Conservation (phyloP, 2,888 invertebrate genomes). For the Suillia variegata region DNA sequence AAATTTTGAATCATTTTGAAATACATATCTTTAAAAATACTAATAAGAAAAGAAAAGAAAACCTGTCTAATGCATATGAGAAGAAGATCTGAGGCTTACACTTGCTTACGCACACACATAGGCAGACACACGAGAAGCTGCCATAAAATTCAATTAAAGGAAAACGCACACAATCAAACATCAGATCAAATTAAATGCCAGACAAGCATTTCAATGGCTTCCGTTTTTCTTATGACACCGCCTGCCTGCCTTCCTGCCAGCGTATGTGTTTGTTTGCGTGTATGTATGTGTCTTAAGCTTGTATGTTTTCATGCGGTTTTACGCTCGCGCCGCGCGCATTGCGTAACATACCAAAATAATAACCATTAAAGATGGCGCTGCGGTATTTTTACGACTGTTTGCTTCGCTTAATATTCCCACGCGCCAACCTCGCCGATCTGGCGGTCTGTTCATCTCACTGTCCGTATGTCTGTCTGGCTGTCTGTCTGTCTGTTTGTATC, state of each 20-base stretch:
- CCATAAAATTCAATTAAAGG: slow-evolving; percentile 50
- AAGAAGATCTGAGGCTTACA: too few species aligned
- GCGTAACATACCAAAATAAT: slow-evolving; percentile 14
- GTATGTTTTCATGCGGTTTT: slow-evolving; percentile 29
- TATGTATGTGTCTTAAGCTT: slow-evolving; percentile 8
- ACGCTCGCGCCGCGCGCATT: slow-evolving; percentile 21
- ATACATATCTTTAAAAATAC: too few species aligned
- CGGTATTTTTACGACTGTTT: slow-evolving; percentile 36
- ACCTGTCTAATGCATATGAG: too few species aligned
- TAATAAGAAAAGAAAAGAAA: too few species aligned
- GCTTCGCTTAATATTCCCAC: slow-evolving; percentile 25
- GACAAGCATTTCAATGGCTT: slow-evolving; percentile 46
- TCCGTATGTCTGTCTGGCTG: too few species aligned
- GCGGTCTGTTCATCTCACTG: too few species aligned
- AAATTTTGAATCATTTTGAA: too few species aligned
- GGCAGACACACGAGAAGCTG: neutral
- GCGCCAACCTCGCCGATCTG: too few species aligned
- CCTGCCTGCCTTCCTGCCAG: too few species aligned
- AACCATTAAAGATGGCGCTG: slow-evolving; percentile 28
- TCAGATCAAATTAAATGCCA: slow-evolving; percentile 51
- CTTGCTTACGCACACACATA: neutral
- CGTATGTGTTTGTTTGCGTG: slow-evolving; percentile 15
- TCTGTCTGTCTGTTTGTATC: too few species aligned
- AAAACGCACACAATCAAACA: slow-evolving; percentile 51
- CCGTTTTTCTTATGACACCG: slow-evolving; percentile 25